A percentile compares a stretch with the other conserved stretches of the same genome.
These are phyloP conservation scores for Ctenopoma multispine DNA, from an alignment of 2,797 vertebrate species.

Conservation along the genomic window DNA sequence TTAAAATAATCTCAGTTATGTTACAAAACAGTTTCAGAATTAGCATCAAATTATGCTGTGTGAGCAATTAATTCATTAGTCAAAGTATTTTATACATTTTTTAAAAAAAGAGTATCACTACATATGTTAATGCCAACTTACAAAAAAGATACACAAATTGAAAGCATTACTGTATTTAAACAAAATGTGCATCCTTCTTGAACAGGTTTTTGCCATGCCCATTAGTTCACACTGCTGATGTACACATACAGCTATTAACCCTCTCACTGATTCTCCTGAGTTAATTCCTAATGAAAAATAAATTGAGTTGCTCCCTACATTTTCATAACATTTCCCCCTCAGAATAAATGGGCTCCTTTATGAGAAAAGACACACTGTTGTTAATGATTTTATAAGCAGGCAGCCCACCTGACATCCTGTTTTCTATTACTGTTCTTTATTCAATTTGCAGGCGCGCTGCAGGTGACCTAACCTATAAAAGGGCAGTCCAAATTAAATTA, in stretches of 20 bases:
- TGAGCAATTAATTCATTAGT: neutral
- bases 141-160: slow-evolving; percentile 31
- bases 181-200: slow-evolving; percentile 11
- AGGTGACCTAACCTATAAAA: slow-evolving; percentile 91
- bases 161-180: slow-evolving; percentile 30
- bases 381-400: slow-evolving; percentile 89
- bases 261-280: slow-evolving; percentile 71
- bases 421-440: slow-evolving; percentile 89
- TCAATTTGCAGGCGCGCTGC: slow-evolving; percentile 87
- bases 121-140: slow-evolving; percentile 15
- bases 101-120: too few relatives aligned
- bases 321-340: slow-evolving; percentile 83
- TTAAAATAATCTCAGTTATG: slow-evolving; percentile 6
- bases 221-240: slow-evolving; percentile 70
- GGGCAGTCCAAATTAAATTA: slow-evolving; percentile 91
- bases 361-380: slow-evolving; percentile 87
- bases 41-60: neutral
- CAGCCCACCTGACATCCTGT: slow-evolving; percentile 86
- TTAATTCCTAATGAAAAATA: slow-evolving; percentile 85
- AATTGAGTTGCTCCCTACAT: slow-evolving; percentile 83
- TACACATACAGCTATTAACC: slow-evolving; percentile 75
- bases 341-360: slow-evolving; percentile 88
- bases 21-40: neutral
- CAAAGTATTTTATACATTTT: slow-evolving; percentile 12
- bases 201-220: slow-evolving; percentile 43